Conservation (phyloP, 1,140 invertebrate species). For the Drosophila albomicans region DNA sequence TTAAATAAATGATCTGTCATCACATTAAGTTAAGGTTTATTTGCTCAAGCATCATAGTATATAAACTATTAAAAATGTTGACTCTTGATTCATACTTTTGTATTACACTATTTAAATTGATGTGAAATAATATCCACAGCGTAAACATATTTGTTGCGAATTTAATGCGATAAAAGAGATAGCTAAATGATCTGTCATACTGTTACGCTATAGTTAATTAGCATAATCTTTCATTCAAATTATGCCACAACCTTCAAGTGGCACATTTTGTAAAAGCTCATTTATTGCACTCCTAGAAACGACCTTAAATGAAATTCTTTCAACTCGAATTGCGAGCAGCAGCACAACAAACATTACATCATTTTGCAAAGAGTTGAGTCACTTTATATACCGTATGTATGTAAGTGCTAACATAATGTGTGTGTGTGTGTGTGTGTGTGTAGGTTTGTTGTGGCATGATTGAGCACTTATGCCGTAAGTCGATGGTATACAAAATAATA, state of each 20-base stretch:
- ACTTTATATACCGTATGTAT: slow-evolving; percentile 9
- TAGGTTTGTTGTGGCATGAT: slow-evolving; percentile 57
- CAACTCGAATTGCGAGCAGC: slow-evolving; percentile 6
- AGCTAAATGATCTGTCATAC: background rate
- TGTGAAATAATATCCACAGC: background rate
- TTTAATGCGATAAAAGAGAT: slow-evolving; percentile 1
- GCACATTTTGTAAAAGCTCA: slow-evolving; percentile 11
- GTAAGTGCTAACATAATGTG: background rate
- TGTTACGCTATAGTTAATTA: slow-evolving; percentile 2
- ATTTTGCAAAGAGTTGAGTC: slow-evolving; percentile 65
- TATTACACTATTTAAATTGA: background rate
- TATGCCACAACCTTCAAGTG: slow-evolving; percentile 1
- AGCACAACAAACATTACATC: slow-evolving; percentile 55
- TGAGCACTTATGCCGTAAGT: slow-evolving; percentile 68
- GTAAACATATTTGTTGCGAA: background rate
- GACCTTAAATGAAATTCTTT: slow-evolving; percentile 67
- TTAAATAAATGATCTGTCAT: background rate
- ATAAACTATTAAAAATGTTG: too few species aligned
- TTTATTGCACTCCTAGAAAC: slow-evolving; percentile 16
- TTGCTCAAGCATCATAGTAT: too few species aligned
- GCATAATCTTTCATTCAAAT: background rate
- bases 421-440: slow-evolving; percentile 12
- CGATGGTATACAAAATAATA: slow-evolving; percentile 32
- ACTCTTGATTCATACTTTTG: too few species aligned
- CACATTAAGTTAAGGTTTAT: background rate